Conservation (phyloP, 2,113 vertebrate species). For the Trichomycterus rosablanca region DNA sequence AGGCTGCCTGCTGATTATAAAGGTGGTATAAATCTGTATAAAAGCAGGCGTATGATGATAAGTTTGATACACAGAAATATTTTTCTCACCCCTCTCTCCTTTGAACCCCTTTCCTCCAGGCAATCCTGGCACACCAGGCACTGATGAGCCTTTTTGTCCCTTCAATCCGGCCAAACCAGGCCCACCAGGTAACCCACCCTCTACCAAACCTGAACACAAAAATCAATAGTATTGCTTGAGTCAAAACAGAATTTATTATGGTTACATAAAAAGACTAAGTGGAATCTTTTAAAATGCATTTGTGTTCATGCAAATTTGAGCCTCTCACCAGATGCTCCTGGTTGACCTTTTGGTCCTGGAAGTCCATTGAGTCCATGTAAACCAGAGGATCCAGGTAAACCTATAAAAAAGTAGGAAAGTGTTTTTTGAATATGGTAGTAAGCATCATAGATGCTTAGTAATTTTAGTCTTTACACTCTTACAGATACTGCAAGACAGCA, state of each 20-base stretch:
- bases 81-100: conserved; percentile 74
- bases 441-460: too few relatives aligned
- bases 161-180: conserved; percentile 78
- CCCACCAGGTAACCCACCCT: conserved; percentile 66
- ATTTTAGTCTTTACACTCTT: too few relatives aligned
- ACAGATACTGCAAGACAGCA: too few relatives aligned
- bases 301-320: background rate
- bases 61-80: too few relatives aligned
- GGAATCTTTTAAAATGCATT: background rate
- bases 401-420: conserved; percentile 54
- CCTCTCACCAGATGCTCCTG: conserved; percentile 80
- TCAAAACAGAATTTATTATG: background rate
- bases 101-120: conserved; percentile 74
- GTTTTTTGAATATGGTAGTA: background rate
- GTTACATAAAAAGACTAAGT: background rate
- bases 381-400: conserved; percentile 77
- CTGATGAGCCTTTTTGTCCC: conserved; percentile 78
- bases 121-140: conserved; percentile 67
- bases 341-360: conserved; percentile 79
- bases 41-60: too few relatives aligned
- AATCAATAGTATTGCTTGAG: background rate
- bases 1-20: too few relatives aligned
- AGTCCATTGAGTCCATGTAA: conserved; percentile 89
- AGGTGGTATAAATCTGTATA: too few relatives aligned
- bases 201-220: conserved; percentile 56